Percentiles rank a stretch among this genome's conserved stretches.
phyloP scores from a whole-genome alignment of 2,797 vertebrate genomes.

The Ambastaia sidthimunki region DNA sequence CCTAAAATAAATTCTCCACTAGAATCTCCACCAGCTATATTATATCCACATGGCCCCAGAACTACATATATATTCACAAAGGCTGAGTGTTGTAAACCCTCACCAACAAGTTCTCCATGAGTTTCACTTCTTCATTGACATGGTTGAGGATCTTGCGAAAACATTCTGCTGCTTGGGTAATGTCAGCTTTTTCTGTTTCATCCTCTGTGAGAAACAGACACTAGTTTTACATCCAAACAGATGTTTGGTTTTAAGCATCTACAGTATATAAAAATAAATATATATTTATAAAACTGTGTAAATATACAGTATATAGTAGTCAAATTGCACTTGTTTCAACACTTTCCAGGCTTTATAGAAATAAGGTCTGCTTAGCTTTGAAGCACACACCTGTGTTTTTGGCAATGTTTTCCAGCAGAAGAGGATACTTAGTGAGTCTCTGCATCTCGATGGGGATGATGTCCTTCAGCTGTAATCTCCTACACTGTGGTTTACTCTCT shows the following conservation, averaged over 20 bases:
- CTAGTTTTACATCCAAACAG: background rate
- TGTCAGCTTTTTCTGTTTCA: conserved; percentile 74
- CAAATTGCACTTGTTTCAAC: background rate
- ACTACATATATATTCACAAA: background rate
- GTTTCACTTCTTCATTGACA: conserved; percentile 89
- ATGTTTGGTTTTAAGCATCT: background rate
- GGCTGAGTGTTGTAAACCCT: conserved; percentile 56
- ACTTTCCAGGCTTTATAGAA: background rate
- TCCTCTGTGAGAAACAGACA: conserved; percentile 74
- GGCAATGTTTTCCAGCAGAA: conserved; percentile 89
- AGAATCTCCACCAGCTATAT: too few relatives aligned
- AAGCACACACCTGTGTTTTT: conserved; percentile 84
- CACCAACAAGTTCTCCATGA: conserved; percentile 90
- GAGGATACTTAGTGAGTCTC: conserved; percentile 90
- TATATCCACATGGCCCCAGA: too few relatives aligned
- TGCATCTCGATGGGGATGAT: conserved; percentile 95
- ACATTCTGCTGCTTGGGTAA: conserved; percentile 85
- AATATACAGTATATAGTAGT: background rate
- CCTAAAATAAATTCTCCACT: too few relatives aligned
- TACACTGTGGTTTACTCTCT: conserved; percentile 87
- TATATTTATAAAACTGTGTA: too few relatives aligned
- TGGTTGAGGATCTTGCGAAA: conserved; percentile 91
- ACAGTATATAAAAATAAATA: background rate
- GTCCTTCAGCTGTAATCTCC: conserved; percentile 91
- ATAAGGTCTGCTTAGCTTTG: background rate